Percentiles rank a stretch among this genome's conserved stretches.
These are phyloP conservation scores for Mustela erminea DNA, from an alignment of 2,797 vertebrate species.

Conservation along the genomic window DNA sequence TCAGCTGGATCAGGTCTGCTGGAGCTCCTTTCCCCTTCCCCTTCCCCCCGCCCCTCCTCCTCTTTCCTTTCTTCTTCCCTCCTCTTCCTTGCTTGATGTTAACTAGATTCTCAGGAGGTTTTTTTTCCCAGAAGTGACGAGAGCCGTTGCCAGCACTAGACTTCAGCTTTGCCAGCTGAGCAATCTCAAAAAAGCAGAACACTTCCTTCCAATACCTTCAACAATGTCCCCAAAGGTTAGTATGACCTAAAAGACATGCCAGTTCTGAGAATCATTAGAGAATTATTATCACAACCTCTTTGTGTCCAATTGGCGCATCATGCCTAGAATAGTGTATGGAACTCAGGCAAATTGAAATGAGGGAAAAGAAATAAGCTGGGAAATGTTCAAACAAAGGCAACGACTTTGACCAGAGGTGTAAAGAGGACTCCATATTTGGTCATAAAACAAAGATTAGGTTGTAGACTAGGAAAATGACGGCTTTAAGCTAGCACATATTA, in stretches of 20 bases:
- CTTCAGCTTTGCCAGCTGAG: not conserved
- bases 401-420: not conserved
- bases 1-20: not conserved
- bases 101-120: not conserved
- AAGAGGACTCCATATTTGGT: not conserved
- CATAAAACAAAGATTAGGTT: conserved; percentile 23
- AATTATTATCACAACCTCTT: not conserved
- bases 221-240: not conserved
- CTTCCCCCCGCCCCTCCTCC: too few species aligned
- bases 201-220: not conserved
- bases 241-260: not conserved
- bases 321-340: not conserved
- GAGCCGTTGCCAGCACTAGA: not conserved
- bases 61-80: not conserved
- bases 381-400: not conserved
- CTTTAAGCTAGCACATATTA: not conserved
- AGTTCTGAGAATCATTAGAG: not conserved
- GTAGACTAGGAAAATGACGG: not conserved
- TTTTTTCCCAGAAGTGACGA: not conserved
- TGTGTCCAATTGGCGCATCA: not conserved
- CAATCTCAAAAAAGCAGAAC: not conserved
- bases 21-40: too few species aligned
- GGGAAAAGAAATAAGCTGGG: not conserved
- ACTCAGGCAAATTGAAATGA: not conserved
- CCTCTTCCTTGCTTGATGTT: not conserved